Evolutionary conservation across 2,113 vertebrate species (phyloP).

Genomic region (Sterrhoptilus dennistouni): DNA sequence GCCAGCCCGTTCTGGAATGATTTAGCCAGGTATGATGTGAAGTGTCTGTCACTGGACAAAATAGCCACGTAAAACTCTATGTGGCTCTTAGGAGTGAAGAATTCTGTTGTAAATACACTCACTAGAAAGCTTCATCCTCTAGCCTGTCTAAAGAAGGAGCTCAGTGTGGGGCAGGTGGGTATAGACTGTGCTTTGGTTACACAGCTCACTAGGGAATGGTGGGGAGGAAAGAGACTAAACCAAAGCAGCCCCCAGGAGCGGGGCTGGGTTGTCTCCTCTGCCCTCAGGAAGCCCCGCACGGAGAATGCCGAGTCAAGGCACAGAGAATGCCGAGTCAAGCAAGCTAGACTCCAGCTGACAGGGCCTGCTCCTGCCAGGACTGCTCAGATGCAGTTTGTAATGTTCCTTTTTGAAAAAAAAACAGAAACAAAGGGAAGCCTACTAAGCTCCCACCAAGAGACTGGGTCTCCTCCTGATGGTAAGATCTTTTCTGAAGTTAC

Average conservation of each 20-base stretch:
- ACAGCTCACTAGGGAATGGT: accelerated
- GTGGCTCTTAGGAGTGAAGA: not conserved
- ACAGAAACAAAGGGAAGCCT: not conserved
- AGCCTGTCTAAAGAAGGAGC: not conserved
- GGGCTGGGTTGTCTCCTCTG: not conserved
- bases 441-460: not conserved
- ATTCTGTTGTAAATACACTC: not conserved
- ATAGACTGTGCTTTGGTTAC: not conserved
- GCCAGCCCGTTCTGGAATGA: not conserved
- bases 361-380: not conserved
- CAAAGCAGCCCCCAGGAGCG: accelerated
- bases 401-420: too few relatives aligned
- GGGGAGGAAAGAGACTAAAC: not conserved
- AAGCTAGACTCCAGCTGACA: accelerated
- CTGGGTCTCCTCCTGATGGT: not conserved
- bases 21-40: not conserved
- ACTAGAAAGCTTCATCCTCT: not conserved
- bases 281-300: too few relatives aligned
- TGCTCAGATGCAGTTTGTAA: not conserved
- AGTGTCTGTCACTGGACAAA: not conserved
- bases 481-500: not conserved
- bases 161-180: accelerated
- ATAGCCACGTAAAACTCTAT: accelerated
- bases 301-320: accelerated
- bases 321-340: not conserved